phyloP scores from a whole-genome alignment of 1,140 invertebrate species.

The Scaptomyza hsui region DNA sequence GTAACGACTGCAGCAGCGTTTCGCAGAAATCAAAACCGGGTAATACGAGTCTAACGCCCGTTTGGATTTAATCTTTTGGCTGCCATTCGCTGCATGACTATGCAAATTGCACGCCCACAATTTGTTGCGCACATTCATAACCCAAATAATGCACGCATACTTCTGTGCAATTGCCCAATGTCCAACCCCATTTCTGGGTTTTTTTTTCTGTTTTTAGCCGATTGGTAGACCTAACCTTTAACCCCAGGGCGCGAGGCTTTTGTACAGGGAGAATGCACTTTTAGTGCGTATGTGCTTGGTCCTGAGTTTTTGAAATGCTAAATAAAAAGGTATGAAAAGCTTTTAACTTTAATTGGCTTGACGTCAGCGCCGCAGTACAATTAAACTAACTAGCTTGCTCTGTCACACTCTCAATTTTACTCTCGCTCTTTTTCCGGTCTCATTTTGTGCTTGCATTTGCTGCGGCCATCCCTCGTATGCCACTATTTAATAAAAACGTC shows the following conservation, averaged over 20 bases:
- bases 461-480: no score
- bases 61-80: neutral
- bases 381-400: neutral
- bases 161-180: neutral
- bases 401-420: neutral
- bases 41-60: neutral
- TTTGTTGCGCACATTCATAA: neutral
- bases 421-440: neutral
- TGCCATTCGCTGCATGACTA: constrained; percentile 5
- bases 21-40: neutral
- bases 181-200: constrained; percentile 37
- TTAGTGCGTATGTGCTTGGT: constrained; percentile 33
- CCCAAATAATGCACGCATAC: neutral
- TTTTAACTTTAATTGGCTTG: constrained; percentile 70
- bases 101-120: constrained; percentile 39
- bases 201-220: neutral
- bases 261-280: constrained; percentile 58
- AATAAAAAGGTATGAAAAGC: constrained; percentile 62
- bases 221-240: constrained; percentile 39
- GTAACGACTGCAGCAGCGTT: neutral
- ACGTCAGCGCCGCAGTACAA: constrained; percentile 12
- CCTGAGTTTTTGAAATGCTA: constrained; percentile 51
- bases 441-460: no score
- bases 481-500: no score
- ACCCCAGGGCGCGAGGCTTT: constrained; percentile 28